Evolutionary conservation across 2,113 vertebrate species (phyloP).

Genomic region (Eurystomus gularis): DNA sequence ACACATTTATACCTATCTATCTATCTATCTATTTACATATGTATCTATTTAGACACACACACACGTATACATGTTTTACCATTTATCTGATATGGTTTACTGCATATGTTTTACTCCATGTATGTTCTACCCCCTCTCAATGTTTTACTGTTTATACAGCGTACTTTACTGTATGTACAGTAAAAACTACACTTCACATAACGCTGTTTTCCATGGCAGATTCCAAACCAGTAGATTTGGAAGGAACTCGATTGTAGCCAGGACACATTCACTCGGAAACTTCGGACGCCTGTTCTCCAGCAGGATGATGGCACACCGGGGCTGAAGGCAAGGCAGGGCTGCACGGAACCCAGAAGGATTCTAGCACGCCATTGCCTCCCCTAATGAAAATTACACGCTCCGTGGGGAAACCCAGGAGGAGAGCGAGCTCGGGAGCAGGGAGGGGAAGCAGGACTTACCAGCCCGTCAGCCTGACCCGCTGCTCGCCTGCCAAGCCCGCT

Average conservation of each 20-base stretch:
- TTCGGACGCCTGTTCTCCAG: not conserved
- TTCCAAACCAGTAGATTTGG: not conserved
- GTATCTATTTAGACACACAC: accelerated
- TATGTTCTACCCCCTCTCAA: not conserved
- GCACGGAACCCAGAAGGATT: not conserved
- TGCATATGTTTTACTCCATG: not conserved
- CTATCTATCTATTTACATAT: too few species aligned
- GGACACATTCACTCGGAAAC: not conserved
- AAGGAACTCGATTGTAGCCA: not conserved
- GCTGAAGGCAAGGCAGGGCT: not conserved
- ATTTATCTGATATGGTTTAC: not conserved
- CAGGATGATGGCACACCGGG: not conserved
- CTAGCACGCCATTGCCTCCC: not conserved
- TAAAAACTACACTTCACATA: not conserved
- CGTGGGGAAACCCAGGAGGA: accelerated
- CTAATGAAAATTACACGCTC: not conserved
- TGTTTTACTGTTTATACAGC: not conserved
- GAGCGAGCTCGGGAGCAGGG: not conserved
- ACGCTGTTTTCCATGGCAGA: not conserved
- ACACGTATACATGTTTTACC: accelerated
- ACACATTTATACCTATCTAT: too few species aligned
- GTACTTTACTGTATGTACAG: not conserved
- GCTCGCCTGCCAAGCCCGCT: not conserved
- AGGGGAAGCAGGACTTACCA: not conserved
- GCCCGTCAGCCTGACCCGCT: not conserved